Base-by-base conservation (phyloP, 2,888 invertebrate genomes). In the Alviniconcha strummeri region DNA sequence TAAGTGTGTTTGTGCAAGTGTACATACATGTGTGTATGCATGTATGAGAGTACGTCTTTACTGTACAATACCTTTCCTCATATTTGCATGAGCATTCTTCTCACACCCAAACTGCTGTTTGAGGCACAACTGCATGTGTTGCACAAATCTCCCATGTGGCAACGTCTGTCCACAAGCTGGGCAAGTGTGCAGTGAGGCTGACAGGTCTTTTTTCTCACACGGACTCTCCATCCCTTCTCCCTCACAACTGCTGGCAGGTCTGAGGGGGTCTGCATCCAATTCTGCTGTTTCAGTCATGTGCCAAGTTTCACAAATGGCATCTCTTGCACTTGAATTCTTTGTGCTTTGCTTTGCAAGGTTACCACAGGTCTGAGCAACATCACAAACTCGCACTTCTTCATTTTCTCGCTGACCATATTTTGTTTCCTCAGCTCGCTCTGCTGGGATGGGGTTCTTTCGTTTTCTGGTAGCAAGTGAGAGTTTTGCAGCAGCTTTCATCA, bases 181-280 rank as follows among this genome's bases (percentile, higher is more conserved):
- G 60, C 81, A 81, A 7, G 81, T 81, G 75, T 81, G 81, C 11
- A 54, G 64, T n/a, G 81, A 56, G 19, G 64, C 13, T 9, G 81
- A 81, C 81, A 81, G 64, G 17, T 54, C 52, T 52, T 36, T 54
- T 19, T 19, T 67, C 71, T 19, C 54, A 56, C 79, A 7, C 17
- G 55, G 64, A 67, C 54, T 79, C 13, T 79, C 79, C 5, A 57
- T 52, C 64, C 67, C 67, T 52, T 67, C 54, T 17, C 52, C 54
- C 9, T 15, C 36, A 36, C 36, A 36, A 36, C 36, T 36, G 36
- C 36, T 36, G 36, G 36, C 36, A 36, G 36, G 36, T 36, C 36
- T 36, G 36, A 36, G 36, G 36, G 36, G 3, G 36, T 36, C 36
- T 36, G 36, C 36, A 36, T 36, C 36, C 36, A 5, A 8, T 67